Percentiles rank a stretch among this genome's conserved stretches.
These are phyloP conservation scores for Tursiops truncatus DNA, from an alignment of 2,113 vertebrate genomes.

Conservation along the genomic window DNA sequence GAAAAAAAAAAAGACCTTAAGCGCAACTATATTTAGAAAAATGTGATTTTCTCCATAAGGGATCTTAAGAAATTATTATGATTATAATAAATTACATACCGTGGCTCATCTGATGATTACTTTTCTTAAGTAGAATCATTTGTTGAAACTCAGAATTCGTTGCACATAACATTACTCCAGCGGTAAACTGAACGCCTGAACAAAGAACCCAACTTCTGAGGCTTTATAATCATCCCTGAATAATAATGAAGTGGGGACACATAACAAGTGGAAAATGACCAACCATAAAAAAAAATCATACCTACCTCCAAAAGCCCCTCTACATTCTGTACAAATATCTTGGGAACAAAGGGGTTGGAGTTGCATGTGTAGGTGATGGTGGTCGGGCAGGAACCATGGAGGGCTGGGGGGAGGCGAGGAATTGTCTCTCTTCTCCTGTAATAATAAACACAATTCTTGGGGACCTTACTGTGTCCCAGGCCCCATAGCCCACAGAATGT, in stretches of 20 bases:
- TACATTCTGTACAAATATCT: not conserved
- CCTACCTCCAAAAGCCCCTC: not conserved
- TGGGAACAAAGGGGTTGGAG: not conserved
- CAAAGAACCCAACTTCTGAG: not conserved
- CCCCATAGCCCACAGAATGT: not conserved
- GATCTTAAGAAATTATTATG: not conserved
- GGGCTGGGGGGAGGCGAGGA: not conserved
- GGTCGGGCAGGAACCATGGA: rapidly evolving
- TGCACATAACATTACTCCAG: not conserved
- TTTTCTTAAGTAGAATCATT: conserved; percentile 9
- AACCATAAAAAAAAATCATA: not conserved
- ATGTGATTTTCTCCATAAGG: conserved; percentile 48
- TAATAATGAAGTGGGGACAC: not conserved
- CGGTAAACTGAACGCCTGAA: not conserved
- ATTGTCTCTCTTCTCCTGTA: not conserved
- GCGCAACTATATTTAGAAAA: conserved; percentile 50
- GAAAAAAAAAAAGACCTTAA: not conserved
- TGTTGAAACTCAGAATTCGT: not conserved
- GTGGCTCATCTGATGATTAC: not conserved
- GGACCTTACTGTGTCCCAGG: not conserved
- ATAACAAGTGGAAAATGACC: not conserved
- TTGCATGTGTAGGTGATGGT: not conserved
- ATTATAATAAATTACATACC: conserved; percentile 32
- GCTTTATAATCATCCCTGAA: not conserved
- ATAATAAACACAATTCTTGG: not conserved